These are phyloP conservation scores for Terebella lapidaria DNA, from an alignment of 2,888 invertebrate species.

Conservation along the genomic window DNA sequence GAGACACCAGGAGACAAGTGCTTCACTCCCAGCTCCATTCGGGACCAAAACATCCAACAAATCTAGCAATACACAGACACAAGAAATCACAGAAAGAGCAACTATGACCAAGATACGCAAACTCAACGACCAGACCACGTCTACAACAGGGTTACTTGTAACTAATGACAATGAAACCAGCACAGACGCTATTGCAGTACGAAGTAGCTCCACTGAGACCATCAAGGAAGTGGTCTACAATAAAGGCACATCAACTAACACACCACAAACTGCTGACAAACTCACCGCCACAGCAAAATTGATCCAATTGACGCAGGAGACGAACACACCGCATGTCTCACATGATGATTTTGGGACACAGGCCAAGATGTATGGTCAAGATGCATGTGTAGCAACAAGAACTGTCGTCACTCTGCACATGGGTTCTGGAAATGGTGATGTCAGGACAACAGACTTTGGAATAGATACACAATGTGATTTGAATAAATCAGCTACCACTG, in stretches of 20 bases:
- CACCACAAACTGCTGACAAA: conserved; percentile 3
- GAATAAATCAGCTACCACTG: not conserved
- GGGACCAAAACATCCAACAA: not conserved
- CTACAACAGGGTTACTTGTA: conserved; percentile 7
- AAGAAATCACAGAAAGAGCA: conserved; percentile 5
- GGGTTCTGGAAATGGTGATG: conserved; percentile 3
- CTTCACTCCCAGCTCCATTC: not conserved
- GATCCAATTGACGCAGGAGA: not conserved
- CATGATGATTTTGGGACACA: conserved; percentile 4
- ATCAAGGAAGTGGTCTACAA: not conserved
- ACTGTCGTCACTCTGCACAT: conserved; percentile 7
- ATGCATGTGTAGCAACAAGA: conserved; percentile 9
- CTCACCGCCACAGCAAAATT: conserved; percentile 3
- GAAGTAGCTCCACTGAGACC: not conserved
- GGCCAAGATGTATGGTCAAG: conserved; percentile 6
- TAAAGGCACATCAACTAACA: not conserved
- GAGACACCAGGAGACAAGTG: not conserved
- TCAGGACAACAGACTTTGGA: not conserved
- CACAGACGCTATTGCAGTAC: not conserved
- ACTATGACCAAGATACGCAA: conserved; percentile 9
- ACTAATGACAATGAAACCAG: not conserved
- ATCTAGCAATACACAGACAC: not conserved
- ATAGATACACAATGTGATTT: not conserved
- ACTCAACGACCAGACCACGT: not conserved
- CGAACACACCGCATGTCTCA: not conserved